Conservation (phyloP, 2,113 vertebrate genomes). For the Gnathonemus longibarbis region DNA sequence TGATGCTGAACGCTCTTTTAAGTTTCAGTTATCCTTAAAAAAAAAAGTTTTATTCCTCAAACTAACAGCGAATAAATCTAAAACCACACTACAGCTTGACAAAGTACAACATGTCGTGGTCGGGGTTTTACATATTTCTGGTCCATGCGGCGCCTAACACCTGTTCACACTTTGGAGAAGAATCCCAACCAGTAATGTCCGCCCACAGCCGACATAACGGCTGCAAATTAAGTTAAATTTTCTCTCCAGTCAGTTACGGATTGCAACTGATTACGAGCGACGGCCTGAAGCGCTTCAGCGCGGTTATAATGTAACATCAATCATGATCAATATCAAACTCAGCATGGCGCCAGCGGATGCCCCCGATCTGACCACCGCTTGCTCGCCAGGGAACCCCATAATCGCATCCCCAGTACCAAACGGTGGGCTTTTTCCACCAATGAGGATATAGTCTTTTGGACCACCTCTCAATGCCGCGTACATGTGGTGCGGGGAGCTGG, state of each 20-base stretch:
- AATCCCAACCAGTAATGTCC: background rate
- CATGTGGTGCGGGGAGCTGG: background rate
- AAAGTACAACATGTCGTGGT: background rate
- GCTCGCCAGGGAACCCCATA: background rate
- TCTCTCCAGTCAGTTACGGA: background rate
- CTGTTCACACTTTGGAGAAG: background rate
- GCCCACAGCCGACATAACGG: background rate
- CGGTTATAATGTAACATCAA: background rate
- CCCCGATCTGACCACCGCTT: background rate
- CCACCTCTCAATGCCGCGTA: background rate
- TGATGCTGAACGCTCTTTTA: background rate
- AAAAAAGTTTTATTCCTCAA: background rate
- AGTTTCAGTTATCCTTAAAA: background rate
- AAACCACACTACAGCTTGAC: background rate
- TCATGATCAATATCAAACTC: background rate
- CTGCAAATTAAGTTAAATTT: no score
- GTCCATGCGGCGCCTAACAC: constrained; percentile 1
- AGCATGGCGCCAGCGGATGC: background rate
- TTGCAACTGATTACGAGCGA: background rate
- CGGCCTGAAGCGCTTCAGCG: background rate
- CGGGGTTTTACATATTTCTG: background rate
- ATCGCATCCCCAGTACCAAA: background rate
- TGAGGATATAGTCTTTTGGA: background rate
- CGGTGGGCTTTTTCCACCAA: background rate
- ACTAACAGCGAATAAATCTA: background rate